Conservation (phyloP, 2,797 vertebrate genomes). For the Ammospiza maritima region DNA sequence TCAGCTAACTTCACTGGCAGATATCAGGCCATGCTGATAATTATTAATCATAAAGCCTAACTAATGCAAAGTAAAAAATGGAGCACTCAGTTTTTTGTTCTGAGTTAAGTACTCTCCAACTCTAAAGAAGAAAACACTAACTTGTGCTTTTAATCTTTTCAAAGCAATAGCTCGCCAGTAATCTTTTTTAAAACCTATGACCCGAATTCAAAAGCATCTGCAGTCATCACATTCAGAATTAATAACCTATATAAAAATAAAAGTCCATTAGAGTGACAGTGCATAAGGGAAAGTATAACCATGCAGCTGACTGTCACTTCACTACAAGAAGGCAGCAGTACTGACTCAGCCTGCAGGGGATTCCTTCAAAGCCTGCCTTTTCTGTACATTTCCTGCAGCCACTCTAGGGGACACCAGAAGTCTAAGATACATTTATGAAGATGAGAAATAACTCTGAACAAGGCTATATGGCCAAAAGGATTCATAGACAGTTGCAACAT, state of each 20-base stretch:
- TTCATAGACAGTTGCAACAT: not conserved
- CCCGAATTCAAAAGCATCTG: not conserved
- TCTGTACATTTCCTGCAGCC: not conserved
- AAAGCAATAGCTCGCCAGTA: not conserved
- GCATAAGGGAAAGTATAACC: not conserved
- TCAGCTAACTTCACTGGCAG: not conserved
- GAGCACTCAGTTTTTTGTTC: not conserved
- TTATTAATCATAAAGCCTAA: not conserved
- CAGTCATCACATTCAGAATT: not conserved
- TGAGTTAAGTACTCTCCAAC: not conserved
- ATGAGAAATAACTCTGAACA: not conserved
- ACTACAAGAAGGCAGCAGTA: not conserved
- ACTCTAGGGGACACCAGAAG: not conserved
- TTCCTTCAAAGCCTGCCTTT: not conserved
- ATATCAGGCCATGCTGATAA: not conserved
- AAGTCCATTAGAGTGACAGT: not conserved
- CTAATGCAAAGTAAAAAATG: not conserved
- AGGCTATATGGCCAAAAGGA: no score
- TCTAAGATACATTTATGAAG: not conserved
- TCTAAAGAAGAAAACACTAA: not conserved
- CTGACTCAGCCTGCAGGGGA: not conserved
- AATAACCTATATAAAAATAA: not conserved
- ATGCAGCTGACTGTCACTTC: not conserved
- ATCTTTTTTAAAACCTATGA: not conserved
- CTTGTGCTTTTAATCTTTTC: not conserved